Evolutionary conservation across 2,113 vertebrate species (phyloP).

Genomic region (Pholis gunnellus): DNA sequence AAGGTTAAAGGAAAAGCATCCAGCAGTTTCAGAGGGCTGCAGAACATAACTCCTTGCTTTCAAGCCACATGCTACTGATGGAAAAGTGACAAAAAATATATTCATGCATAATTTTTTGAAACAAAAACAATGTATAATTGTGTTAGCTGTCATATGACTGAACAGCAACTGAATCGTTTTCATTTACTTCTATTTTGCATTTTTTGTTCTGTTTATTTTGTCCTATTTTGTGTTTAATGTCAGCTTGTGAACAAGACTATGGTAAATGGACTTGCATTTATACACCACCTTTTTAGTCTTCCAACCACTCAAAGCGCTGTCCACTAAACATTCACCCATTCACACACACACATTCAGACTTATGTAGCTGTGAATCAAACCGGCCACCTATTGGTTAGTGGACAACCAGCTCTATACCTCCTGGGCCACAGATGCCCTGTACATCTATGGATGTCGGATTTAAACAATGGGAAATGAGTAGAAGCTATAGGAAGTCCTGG

Average conservation of each 20-base stretch:
- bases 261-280: too few relatives aligned
- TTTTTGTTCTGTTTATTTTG: background rate
- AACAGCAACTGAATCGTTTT: background rate
- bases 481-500: background rate
- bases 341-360: too few relatives aligned
- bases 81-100: background rate
- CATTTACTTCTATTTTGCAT: background rate
- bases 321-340: too few relatives aligned
- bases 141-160: background rate
- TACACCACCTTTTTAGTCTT: too few relatives aligned
- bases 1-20: conserved; percentile 19
- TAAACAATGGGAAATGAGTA: background rate
- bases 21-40: background rate
- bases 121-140: background rate
- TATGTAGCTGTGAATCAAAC: too few relatives aligned
- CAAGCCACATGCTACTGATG: background rate
- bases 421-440: too few relatives aligned
- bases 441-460: background rate
- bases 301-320: too few relatives aligned
- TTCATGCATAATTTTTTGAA: too few relatives aligned
- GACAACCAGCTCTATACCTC: too few relatives aligned
- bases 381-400: too few relatives aligned
- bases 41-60: background rate
- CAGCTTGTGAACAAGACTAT: background rate
- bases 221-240: background rate